These are phyloP conservation scores for Pemphigus obesinymphae DNA, from an alignment of 1,140 invertebrate species.

Conservation along the genomic window DNA sequence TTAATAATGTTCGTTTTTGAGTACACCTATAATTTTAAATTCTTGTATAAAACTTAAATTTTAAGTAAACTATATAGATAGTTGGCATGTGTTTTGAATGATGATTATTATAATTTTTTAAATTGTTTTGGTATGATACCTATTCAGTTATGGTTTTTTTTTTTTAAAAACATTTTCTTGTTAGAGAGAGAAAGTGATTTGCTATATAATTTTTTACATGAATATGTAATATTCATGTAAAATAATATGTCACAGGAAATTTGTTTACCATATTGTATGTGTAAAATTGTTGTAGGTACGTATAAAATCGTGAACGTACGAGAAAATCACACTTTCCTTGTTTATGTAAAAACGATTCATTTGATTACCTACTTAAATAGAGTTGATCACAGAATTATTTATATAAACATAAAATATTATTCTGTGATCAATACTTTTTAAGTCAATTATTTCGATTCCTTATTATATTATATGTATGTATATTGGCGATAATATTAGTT, in stretches of 20 bases:
- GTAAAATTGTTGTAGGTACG: too few relatives aligned
- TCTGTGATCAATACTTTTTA: neutral
- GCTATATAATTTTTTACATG: neutral
- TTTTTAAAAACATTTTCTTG: neutral
- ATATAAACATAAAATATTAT: neutral
- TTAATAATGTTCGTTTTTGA: neutral
- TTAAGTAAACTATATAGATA: neutral
- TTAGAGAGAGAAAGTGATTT: neutral
- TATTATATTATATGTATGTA: neutral
- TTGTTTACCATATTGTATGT: neutral
- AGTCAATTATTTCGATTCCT: neutral
- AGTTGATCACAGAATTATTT: neutral
- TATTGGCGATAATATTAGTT: neutral
- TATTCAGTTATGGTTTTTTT: neutral
- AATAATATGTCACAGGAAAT: constrained; percentile 2
- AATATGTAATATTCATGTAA: too few relatives aligned
- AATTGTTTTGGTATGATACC: neutral
- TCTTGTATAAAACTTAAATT: neutral
- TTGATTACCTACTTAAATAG: neutral
- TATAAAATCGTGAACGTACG: neutral
- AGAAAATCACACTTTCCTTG: neutral
- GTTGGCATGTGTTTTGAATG: neutral
- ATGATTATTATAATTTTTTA: neutral
- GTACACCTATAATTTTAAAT: neutral
- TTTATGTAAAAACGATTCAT: constrained; percentile 4